A percentile compares a stretch with the other conserved stretches of the same genome.
These are phyloP conservation scores for Clarias magur DNA, from an alignment of 2,113 vertebrate genomes.

Conservation along the genomic window DNA sequence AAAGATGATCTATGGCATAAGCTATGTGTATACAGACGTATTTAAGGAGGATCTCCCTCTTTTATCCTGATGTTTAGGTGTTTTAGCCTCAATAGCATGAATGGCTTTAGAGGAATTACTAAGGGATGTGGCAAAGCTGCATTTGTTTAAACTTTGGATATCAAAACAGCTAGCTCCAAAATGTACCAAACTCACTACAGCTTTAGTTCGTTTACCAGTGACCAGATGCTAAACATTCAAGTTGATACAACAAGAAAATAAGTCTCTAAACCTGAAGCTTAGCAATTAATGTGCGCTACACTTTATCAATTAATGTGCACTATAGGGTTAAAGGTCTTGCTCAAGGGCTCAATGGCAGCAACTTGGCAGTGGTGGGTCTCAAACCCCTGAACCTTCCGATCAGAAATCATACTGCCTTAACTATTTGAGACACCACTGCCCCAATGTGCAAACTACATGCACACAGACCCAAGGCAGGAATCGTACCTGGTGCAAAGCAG, in stretches of 20 bases:
- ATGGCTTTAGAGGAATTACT: neutral
- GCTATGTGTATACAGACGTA: neutral
- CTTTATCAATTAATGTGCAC: no score
- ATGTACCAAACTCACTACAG: neutral
- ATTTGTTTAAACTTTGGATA: neutral
- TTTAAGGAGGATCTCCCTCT: neutral
- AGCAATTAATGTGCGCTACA: no score
- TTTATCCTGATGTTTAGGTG: neutral
- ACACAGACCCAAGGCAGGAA: no score
- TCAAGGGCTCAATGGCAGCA: no score
- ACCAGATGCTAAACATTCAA: neutral
- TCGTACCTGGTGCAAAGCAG: no score
- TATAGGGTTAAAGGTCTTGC: no score
- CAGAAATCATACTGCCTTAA: no score
- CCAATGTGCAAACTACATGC: no score
- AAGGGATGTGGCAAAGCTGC: neutral
- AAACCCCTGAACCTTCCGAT: no score
- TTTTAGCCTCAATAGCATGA: neutral
- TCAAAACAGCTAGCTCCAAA: neutral
- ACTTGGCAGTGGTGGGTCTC: no score
- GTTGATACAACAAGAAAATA: neutral
- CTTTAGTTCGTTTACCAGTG: neutral
- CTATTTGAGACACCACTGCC: no score
- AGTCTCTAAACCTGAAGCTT: neutral
- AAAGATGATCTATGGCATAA: no score